phyloP scores from a whole-genome alignment of 1,140 invertebrate species.

The Caenorhabditis brenneri region DNA sequence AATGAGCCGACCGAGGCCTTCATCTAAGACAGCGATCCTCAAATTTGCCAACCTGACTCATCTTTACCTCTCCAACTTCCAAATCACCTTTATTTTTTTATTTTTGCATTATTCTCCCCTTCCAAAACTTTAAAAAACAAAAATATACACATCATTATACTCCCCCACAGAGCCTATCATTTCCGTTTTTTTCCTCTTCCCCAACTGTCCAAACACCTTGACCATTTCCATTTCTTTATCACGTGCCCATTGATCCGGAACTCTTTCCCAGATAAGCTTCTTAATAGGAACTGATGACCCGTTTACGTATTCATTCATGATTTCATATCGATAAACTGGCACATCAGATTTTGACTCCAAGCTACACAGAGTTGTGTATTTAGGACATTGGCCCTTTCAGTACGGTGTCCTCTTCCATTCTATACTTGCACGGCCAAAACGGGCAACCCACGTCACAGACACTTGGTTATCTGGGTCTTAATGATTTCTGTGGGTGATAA shows the following conservation, averaged over 20 bases:
- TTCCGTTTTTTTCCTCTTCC: background rate
- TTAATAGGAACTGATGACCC: background rate
- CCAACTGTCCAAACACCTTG: slow-evolving; percentile 8
- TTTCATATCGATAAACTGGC: background rate
- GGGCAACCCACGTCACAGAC: slow-evolving; percentile 15
- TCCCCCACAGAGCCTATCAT: background rate
- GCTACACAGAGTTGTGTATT: too few relatives aligned
- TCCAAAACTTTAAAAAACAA: background rate
- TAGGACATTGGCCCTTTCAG: too few relatives aligned
- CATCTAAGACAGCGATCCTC: too few relatives aligned
- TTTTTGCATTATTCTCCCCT: background rate
- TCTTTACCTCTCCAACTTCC: too few relatives aligned
- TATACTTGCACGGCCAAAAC: too few relatives aligned
- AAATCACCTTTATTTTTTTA: too few relatives aligned
- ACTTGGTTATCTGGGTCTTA: background rate
- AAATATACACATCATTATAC: background rate
- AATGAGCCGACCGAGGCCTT: too few relatives aligned
- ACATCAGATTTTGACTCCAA: too few relatives aligned
- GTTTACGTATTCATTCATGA: slow-evolving; percentile 12
- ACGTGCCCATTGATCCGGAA: background rate
- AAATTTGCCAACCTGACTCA: too few relatives aligned
- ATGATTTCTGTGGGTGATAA: background rate
- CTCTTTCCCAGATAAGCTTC: background rate
- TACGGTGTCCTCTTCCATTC: too few relatives aligned
- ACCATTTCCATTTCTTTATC: background rate